Percentiles rank a stretch among this genome's conserved stretches.
phyloP scores from a whole-genome alignment of 2,113 vertebrate species.

The Setophaga petechia region DNA sequence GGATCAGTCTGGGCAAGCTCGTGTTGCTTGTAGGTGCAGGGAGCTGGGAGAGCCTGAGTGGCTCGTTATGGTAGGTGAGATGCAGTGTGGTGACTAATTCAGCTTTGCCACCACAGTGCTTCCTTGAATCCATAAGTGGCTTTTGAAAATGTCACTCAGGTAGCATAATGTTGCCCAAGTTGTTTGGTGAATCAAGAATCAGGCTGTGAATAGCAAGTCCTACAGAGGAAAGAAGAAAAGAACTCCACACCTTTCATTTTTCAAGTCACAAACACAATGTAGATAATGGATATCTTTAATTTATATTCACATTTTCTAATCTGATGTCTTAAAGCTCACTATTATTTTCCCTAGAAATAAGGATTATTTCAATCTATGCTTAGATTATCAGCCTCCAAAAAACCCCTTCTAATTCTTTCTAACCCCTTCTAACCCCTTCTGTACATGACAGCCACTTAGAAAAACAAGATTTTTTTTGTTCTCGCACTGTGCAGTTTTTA shows the following conservation, averaged over 20 bases:
- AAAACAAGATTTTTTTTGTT: neutral
- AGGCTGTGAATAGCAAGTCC: neutral
- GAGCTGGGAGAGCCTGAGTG: neutral
- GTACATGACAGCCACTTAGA: neutral
- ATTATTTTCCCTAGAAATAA: neutral
- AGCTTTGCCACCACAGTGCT: neutral
- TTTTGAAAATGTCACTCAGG: neutral
- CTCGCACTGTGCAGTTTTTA: neutral
- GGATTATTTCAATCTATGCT: neutral
- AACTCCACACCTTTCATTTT: neutral
- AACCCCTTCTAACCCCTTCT: neutral
- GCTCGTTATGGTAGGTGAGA: neutral
- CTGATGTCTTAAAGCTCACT: neutral
- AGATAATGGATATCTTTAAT: neutral
- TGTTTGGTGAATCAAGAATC: neutral
- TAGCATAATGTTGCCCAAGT: neutral
- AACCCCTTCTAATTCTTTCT: neutral
- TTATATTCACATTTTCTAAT: neutral
- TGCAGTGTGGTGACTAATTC: neutral
- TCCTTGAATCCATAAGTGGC: neutral
- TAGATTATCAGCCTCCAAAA: neutral
- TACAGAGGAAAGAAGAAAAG: neutral
- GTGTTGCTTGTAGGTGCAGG: neutral
- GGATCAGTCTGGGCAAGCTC: neutral
- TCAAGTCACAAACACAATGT: fast-evolving